A percentile compares a stretch with the other conserved stretches of the same genome.
These are phyloP conservation scores for Centrocercus urophasianus DNA, from an alignment of 2,113 vertebrate species.

Conservation along the genomic window DNA sequence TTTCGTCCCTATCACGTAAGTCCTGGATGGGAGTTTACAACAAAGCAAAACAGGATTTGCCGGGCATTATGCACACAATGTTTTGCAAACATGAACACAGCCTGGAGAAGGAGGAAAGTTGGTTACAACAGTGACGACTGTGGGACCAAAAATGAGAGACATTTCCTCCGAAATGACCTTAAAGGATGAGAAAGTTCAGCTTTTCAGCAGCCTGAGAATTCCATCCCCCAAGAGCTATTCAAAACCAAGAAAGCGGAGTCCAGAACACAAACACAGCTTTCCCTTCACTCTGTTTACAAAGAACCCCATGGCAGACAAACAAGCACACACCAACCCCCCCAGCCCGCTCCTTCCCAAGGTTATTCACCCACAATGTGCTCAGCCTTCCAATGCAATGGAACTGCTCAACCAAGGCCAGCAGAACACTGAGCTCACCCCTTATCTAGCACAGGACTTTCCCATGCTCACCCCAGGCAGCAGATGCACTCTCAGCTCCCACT, in stretches of 20 bases:
- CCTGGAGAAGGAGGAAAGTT: slow-evolving; percentile 33
- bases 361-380: background rate
- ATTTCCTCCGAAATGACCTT: slow-evolving; percentile 69
- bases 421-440: background rate
- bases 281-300: background rate
- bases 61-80: background rate
- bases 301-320: background rate
- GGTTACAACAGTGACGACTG: slow-evolving; percentile 2
- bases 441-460: background rate
- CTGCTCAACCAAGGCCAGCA: background rate
- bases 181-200: slow-evolving; percentile 74
- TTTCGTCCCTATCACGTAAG: background rate
- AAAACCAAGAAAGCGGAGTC: slow-evolving; percentile 2
- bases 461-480: background rate
- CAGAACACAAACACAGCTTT: background rate
- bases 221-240: slow-evolving; percentile 20
- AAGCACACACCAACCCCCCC: background rate
- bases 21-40: background rate
- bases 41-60: background rate
- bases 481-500: background rate
- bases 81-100: background rate
- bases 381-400: background rate
- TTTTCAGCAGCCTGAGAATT: slow-evolving; percentile 36
- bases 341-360: background rate
- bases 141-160: slow-evolving; percentile 57